These are phyloP conservation scores for Diaprepes abbreviatus DNA, from an alignment of 2,888 invertebrate species.

Conservation along the genomic window DNA sequence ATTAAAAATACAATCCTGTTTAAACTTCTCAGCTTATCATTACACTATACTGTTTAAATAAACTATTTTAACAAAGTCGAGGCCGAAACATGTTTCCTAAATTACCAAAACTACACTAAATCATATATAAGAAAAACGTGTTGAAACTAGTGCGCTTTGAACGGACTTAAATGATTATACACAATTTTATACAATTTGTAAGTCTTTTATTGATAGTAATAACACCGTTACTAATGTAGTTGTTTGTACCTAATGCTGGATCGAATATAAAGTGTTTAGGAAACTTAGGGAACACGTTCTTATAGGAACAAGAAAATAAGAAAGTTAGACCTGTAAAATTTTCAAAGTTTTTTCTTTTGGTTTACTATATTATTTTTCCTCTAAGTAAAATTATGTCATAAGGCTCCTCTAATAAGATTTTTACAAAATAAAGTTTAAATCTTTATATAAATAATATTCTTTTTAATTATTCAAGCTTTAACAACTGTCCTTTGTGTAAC, in stretches of 20 bases:
- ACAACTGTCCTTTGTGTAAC: slow-evolving; percentile 22
- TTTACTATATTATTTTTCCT: slow-evolving; percentile 11
- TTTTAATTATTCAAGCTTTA: slow-evolving; percentile 24
- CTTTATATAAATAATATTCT: slow-evolving; percentile 27
- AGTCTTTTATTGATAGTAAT: too few relatives aligned
- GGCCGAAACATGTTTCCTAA: slow-evolving; percentile 29
- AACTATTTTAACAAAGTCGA: slow-evolving; percentile 32
- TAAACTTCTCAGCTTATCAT: slow-evolving; percentile 41
- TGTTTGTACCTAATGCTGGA: too few relatives aligned
- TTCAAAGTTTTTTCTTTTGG: slow-evolving; percentile 7
- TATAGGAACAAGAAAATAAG: slow-evolving; percentile 44
- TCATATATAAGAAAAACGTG: neutral
- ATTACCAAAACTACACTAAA: slow-evolving; percentile 12
- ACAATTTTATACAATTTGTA: too few relatives aligned
- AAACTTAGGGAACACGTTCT: slow-evolving; percentile 21
- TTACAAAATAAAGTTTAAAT: slow-evolving; percentile 12
- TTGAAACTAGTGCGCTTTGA: neutral
- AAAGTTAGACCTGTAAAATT: slow-evolving; percentile 22
- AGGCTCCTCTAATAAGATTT: slow-evolving; percentile 22
- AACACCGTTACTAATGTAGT: too few relatives aligned
- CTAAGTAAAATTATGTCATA: slow-evolving; percentile 14
- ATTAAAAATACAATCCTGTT: slow-evolving; percentile 52
- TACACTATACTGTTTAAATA: slow-evolving; percentile 43
- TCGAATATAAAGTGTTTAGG: neutral
- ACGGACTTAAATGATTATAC: too few relatives aligned